Conservation (phyloP, 2,888 invertebrate genomes). For the Phyllotreta striolata region DNA sequence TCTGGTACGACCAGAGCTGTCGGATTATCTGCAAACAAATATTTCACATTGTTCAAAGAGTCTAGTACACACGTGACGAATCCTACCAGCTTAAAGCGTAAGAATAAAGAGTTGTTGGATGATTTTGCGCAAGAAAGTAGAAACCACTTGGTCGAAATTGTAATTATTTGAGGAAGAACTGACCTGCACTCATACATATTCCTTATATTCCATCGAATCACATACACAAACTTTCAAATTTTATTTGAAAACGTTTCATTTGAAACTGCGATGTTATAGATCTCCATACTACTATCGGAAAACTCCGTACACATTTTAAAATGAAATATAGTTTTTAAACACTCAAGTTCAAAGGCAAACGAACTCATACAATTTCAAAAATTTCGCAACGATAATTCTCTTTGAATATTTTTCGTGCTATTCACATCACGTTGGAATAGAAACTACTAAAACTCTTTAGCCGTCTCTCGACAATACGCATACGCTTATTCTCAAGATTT, state of each 20-base stretch:
- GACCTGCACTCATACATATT: no score
- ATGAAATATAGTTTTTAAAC: neutral
- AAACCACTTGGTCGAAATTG: neutral
- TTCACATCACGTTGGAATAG: conserved; percentile 1
- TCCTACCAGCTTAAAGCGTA: no score
- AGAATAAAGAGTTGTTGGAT: no score
- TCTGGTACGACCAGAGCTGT: conserved; percentile 82
- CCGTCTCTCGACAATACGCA: conserved; percentile 2
- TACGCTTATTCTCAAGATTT: conserved; percentile 9
- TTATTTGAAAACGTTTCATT: no score
- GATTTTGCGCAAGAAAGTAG: no score
- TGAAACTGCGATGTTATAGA: no score
- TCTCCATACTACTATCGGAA: no score
- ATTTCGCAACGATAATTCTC: neutral
- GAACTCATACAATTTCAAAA: conserved; percentile 2
- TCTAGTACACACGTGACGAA: no score
- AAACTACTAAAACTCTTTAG: neutral
- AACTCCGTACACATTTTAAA: neutral
- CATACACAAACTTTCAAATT: no score
- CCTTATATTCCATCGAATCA: no score
- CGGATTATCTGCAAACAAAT: conserved; percentile 58
- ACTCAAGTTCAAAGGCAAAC: conserved; percentile 1
- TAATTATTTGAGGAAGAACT: no score
- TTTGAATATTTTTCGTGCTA: neutral
- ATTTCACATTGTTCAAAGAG: no score